Evolutionary conservation across 2,797 vertebrate genomes (phyloP).

Genomic region (Scolopax bukidnonensis): DNA sequence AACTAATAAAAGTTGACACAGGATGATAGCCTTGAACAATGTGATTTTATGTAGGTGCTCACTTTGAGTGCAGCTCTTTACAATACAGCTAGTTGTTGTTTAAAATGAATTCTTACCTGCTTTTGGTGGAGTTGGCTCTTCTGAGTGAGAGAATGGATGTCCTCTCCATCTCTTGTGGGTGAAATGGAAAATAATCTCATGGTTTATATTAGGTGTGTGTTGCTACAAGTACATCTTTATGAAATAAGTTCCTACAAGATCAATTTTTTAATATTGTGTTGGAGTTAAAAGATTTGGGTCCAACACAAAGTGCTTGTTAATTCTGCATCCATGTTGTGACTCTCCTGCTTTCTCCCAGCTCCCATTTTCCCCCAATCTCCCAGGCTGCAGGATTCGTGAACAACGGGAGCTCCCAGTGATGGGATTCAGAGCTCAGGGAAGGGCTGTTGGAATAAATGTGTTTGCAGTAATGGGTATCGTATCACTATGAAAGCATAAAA

Average conservation of each 20-base stretch:
- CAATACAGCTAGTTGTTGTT: neutral
- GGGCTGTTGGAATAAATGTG: neutral
- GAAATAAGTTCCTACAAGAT: neutral
- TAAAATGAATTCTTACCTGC: neutral
- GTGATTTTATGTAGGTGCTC: neutral
- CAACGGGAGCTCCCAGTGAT: neutral
- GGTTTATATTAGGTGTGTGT: neutral
- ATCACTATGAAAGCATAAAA: neutral
- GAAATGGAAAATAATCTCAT: neutral
- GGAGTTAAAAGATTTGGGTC: neutral
- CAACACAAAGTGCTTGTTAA: neutral
- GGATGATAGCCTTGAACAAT: neutral
- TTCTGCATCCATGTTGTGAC: neutral
- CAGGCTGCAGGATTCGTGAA: neutral
- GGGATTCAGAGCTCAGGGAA: neutral
- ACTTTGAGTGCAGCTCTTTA: neutral
- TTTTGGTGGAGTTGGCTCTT: neutral
- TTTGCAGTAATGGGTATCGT: neutral
- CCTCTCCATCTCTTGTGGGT: neutral
- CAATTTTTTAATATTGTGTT: neutral
- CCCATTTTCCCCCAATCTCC: neutral
- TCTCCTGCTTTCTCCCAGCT: too few species aligned
- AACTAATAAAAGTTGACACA: neutral
- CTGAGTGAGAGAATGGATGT: neutral
- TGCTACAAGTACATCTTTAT: neutral